Percentiles rank a stretch among this genome's conserved stretches.
Evolutionary conservation across 2,113 vertebrate genomes (phyloP).

Genomic region (Oceanodroma tethys): DNA sequence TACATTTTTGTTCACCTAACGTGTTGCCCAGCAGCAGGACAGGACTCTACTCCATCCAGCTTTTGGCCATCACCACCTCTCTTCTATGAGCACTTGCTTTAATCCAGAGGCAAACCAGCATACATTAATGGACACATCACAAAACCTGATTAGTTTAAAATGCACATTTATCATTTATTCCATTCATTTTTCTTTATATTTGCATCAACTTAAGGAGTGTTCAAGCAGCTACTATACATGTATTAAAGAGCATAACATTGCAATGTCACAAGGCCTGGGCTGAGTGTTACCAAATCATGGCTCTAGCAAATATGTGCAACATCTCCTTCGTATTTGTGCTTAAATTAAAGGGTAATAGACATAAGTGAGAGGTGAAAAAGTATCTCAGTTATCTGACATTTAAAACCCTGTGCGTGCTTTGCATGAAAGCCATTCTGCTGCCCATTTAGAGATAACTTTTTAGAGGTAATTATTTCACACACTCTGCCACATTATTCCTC

Average conservation of each 20-base stretch:
- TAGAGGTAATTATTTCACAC: neutral
- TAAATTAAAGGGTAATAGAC: neutral
- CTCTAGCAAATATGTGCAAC: neutral
- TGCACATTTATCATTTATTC: neutral
- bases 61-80: neutral
- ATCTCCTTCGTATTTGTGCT: neutral
- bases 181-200: neutral
- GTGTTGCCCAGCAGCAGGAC: neutral
- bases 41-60: too few relatives aligned
- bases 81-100: neutral
- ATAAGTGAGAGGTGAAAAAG: neutral
- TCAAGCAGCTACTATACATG: neutral
- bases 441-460: neutral
- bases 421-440: neutral
- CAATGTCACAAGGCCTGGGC: neutral
- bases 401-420: neutral
- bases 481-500: neutral
- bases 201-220: neutral
- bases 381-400: neutral
- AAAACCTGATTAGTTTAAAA: neutral
- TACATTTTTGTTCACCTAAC: neutral
- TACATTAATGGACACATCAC: neutral
- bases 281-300: neutral
- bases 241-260: neutral
- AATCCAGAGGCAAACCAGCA: neutral